Conservation (phyloP, 2,797 vertebrate species). For the Neosilurus hyrtlii region DNA sequence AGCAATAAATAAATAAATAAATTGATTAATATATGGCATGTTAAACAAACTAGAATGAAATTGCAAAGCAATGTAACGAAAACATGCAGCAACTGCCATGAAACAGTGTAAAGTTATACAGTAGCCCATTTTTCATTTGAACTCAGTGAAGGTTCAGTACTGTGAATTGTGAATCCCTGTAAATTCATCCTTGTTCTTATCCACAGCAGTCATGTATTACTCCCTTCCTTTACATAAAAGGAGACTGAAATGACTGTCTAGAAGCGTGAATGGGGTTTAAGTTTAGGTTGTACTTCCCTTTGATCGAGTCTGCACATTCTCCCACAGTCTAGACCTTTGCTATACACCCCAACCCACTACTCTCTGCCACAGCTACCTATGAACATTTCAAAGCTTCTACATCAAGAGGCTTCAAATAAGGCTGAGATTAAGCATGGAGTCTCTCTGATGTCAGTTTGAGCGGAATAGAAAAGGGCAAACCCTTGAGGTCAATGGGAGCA, state of each 20-base stretch:
- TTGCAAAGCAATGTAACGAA: not conserved
- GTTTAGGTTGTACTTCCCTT: constrained; percentile 24
- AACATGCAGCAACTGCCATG: not conserved
- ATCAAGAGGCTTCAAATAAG: constrained; percentile 35
- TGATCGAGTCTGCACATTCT: constrained; percentile 36
- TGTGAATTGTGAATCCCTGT: constrained; percentile 21
- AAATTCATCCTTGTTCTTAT: not conserved
- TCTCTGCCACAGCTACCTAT: constrained; percentile 22
- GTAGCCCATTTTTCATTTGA: not conserved
- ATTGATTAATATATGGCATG: not conserved
- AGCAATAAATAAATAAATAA: no score
- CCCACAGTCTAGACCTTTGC: constrained; percentile 37
- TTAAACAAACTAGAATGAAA: not conserved
- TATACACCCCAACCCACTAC: constrained; percentile 43
- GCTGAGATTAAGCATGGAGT: constrained; percentile 12
- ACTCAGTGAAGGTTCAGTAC: not conserved
- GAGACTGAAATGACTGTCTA: constrained; percentile 18
- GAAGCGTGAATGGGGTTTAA: constrained; percentile 3
- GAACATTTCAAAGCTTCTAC: constrained; percentile 37
- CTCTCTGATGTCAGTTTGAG: constrained; percentile 41
- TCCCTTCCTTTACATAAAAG: constrained; percentile 14
- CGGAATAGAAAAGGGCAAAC: constrained; percentile 27
- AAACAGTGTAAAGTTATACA: not conserved
- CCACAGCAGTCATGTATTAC: not conserved
- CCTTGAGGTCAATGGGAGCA: not conserved